Conservation (phyloP, 2,888 invertebrate species). For the Bombyx huttoni region DNA sequence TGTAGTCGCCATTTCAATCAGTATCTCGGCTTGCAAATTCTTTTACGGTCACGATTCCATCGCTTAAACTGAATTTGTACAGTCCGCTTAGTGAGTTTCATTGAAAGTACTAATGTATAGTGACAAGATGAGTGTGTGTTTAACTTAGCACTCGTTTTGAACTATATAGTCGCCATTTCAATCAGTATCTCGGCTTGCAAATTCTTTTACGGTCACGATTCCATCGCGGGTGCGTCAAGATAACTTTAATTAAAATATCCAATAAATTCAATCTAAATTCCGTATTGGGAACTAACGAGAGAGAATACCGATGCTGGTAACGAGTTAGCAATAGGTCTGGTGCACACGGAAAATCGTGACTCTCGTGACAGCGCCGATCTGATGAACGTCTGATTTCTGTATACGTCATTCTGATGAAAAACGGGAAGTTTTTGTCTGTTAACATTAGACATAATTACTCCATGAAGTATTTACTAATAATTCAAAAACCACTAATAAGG, state of each 20-base stretch:
- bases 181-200: too few relatives aligned
- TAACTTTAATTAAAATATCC: constrained; percentile 20
- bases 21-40: too few relatives aligned
- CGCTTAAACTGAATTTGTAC: not conserved
- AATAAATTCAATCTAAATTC: constrained; percentile 11
- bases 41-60: constrained; percentile 8
- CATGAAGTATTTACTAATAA: too few relatives aligned
- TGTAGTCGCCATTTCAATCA: not conserved
- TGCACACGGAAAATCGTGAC: constrained; percentile 31
- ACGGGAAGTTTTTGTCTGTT: constrained; percentile 9
- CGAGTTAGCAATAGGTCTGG: constrained; percentile 10
- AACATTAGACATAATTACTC: too few relatives aligned
- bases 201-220: constrained; percentile 8
- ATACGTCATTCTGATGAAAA: constrained; percentile 26
- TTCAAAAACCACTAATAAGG: too few relatives aligned
- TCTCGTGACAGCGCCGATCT: constrained; percentile 34
- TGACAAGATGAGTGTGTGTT: too few relatives aligned
- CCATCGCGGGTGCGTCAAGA: constrained; percentile 5
- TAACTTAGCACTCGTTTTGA: too few relatives aligned
- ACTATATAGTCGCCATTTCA: not conserved
- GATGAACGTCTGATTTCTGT: constrained; percentile 23
- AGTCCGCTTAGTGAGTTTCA: too few relatives aligned
- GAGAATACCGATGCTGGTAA: constrained; percentile 5
- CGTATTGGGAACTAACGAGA: constrained; percentile 4
- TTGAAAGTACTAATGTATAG: too few relatives aligned